Base-by-base conservation (phyloP, 1,140 invertebrate species). In the Adelges cooleyi region DNA sequence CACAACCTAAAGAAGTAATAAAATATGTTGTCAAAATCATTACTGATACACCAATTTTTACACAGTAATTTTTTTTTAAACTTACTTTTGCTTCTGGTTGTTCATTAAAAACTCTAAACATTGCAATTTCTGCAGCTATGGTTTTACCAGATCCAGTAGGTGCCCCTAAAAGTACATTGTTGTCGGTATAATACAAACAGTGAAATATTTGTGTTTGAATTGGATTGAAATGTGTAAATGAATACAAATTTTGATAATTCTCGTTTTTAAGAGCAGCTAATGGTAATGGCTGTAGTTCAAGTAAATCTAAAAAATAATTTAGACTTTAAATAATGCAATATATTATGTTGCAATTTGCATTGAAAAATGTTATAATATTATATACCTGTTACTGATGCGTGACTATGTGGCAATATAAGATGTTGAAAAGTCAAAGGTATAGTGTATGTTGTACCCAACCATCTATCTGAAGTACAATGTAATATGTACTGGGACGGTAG, bases 181-280 rank as follows among this genome's bases (percentile, higher is more conserved):
- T 82, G 72, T 99, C 92, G 0, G 92, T 95, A 74, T 98, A 87
- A 76, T 97, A 99, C 0, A 98, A 77, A 68, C 89, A 89, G 75
- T 98, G 92, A 75, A 99, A 99, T 44, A 98, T 89, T 78, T 99
- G 97, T 5, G 95, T 98, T 77, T 99, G 97, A 71, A 99, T 94
- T 2, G 96, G 93, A 79, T 99, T 99, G 76, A 99, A 99, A 75
- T 97, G 93, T 0, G 84, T 83, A 75, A 98, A 99, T 18, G 80
- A 84, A 77, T 96, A 99, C 1, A 99, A 74, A 33, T 79, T 78
- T 75, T 98, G 86, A 71, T 86, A 90, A 3, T 78, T 71, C 0
- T 80, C 73, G 71, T 96, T 85, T 65, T 90, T 84, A 17, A 99
- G 76, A 0, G 86, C 89, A 54, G 82, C 84, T 6, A 94, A 80